Base-by-base conservation (phyloP, 2,888 invertebrate species). In the Megaustenia siamemsis region DNA sequence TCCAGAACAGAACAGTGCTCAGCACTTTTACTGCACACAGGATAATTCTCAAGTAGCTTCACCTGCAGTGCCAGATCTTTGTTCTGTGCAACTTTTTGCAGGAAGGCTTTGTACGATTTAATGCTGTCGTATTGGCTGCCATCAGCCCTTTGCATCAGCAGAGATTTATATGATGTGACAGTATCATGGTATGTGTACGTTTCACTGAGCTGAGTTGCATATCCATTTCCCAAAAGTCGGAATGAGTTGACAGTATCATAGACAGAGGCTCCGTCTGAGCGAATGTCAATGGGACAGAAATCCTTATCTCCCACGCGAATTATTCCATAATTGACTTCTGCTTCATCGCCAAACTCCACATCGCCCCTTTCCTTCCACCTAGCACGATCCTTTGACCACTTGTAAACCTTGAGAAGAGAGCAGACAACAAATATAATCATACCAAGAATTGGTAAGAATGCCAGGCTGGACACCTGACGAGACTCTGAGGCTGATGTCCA, bases 221-320 rank as follows among this genome's bases (percentile, higher is more conserved):
- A 68, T 24, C 86, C 87, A 56, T 87, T 86, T 28, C 84, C 66
- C 0, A 86, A 60, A 10, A 75, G 49, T 24, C 86, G 79, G 45
- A 85, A 88, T 2, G 88, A 88, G 5, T 77, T 85, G 5, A 88
- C 85, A 15, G 87, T 86, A 60, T 87, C 88, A 45, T 88, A 88
- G 56, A 88, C 82, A 18, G 88, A 88, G 1, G 86, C 78, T 24
- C 83, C 83, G 63, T 88, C 88, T 3, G 86, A 85, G 10, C 87
- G 87, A 28, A 88, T 83, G 66, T 88, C 88, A 24, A 88, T 80
- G 24, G 86, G 84, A 4, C 83, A 75, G 73, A 83, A 88, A 21
- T 87, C 86, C 10, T 87, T 86, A 45, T 88, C 88, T 10, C 87
- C 87, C 5, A 66, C 86, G 0, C 45, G 81, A 6, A 88, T 82